These are phyloP conservation scores for Eupleurogrammus muticus DNA, from an alignment of 2,797 vertebrate genomes.

Conservation along the genomic window DNA sequence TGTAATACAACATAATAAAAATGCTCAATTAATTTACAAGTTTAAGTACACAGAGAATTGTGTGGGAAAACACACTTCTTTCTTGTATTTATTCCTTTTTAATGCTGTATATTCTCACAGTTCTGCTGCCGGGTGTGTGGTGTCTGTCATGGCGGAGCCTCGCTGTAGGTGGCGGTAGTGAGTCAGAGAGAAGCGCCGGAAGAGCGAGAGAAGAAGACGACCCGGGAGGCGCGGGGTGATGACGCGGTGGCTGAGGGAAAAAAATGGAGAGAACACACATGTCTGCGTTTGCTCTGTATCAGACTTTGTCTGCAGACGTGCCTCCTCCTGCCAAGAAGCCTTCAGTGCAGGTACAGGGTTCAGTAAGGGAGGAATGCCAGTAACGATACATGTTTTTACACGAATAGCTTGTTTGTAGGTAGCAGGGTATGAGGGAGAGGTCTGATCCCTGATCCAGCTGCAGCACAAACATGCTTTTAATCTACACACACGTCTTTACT, in stretches of 20 bases:
- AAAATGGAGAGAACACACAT: conserved; percentile 83
- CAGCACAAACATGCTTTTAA: not conserved
- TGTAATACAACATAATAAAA: too few relatives aligned
- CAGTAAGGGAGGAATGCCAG: too few relatives aligned
- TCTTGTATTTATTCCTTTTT: too few relatives aligned
- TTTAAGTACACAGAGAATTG: too few relatives aligned
- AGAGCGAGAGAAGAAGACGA: conserved; percentile 5
- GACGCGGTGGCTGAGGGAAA: not conserved
- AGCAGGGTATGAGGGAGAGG: too few relatives aligned
- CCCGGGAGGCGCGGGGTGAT: conserved; percentile 41
- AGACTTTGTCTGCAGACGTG: conserved; percentile 44
- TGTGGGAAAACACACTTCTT: too few relatives aligned
- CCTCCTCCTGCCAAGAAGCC: conserved; percentile 41
- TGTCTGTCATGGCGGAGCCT: not conserved
- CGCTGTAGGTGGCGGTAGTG: conserved; percentile 41
- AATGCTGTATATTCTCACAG: too few relatives aligned
- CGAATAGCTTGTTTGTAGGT: too few relatives aligned
- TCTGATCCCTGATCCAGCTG: not conserved
- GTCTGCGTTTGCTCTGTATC: conserved; percentile 83
- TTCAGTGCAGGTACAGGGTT: conserved; percentile 61
- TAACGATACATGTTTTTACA: too few relatives aligned
- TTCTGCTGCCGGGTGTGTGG: too few relatives aligned
- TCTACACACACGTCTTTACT: too few relatives aligned
- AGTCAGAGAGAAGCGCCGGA: not conserved
- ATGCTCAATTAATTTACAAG: too few relatives aligned